Conservation (phyloP, 2,888 invertebrate genomes). For the Vanessa cardui region DNA sequence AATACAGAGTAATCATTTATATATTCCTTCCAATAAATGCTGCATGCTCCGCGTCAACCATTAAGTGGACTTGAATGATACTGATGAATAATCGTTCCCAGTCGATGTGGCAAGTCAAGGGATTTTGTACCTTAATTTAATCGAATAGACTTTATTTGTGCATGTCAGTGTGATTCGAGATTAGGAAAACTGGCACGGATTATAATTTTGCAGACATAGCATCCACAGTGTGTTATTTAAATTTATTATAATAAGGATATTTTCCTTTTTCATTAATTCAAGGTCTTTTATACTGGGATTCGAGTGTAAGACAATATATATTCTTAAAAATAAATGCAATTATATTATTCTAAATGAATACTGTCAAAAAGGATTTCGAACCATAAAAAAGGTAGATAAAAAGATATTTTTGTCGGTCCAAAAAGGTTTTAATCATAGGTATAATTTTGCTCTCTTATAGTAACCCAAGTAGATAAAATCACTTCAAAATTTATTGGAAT, state of each 20-base stretch:
- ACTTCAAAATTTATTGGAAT: neutral
- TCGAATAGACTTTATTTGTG: neutral
- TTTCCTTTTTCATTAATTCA: neutral
- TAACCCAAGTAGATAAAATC: no score
- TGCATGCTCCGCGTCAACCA: conserved; percentile 38
- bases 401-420: no score
- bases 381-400: no score
- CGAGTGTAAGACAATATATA: no score
- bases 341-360: no score
- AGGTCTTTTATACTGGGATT: no score
- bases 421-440: no score
- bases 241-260: conserved; percentile 1
- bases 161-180: neutral
- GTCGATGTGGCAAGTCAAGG: conserved; percentile 8
- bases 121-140: neutral
- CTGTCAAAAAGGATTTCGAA: no score
- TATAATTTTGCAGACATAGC: conserved; percentile 4
- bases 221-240: conserved; percentile 2
- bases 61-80: conserved; percentile 39
- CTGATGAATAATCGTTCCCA: conserved; percentile 30
- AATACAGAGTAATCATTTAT: conserved; percentile 48
- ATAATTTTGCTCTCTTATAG: no score
- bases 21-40: conserved; percentile 46
- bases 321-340: no score
- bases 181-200: conserved; percentile 5